Evolutionary conservation across 2,797 vertebrate genomes (phyloP).

Genomic region (Borostomias antarcticus): DNA sequence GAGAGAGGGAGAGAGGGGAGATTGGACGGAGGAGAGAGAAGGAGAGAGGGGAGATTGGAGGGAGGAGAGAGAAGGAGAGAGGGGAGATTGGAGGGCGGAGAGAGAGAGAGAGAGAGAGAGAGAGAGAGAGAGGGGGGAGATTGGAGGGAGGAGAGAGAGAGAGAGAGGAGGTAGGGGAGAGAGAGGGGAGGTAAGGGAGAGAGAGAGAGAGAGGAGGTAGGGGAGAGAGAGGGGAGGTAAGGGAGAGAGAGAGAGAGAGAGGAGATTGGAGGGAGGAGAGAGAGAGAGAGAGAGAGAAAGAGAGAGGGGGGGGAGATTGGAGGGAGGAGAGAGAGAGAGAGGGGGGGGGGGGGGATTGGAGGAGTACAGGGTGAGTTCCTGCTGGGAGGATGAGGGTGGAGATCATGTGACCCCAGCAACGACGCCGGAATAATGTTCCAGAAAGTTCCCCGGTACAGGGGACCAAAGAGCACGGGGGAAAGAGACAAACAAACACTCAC

Average conservation of each 20-base stretch:
- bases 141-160: too few relatives aligned
- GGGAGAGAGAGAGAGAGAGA: too few relatives aligned
- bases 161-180: too few relatives aligned
- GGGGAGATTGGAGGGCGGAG: background rate
- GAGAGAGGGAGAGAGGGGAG: slow-evolving; percentile 19
- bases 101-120: slow-evolving; percentile 41
- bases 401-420: slow-evolving; percentile 54
- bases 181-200: too few relatives aligned
- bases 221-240: background rate
- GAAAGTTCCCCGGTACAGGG: slow-evolving; percentile 48
- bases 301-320: background rate
- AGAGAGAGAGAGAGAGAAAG: background rate
- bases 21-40: too few relatives aligned
- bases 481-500: background rate
- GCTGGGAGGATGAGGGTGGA: slow-evolving; percentile 20
- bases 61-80: background rate
- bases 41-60: background rate
- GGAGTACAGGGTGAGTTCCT: slow-evolving; percentile 32
- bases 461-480: slow-evolving; percentile 54
- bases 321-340: background rate
- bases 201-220: background rate
- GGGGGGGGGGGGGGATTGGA: background rate
- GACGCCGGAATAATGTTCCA: slow-evolving; percentile 59
- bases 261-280: too few relatives aligned
- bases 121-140: slow-evolving; percentile 14